Percentiles rank a stretch among this genome's conserved stretches.
These are phyloP conservation scores for Psococerastis gibbosa DNA, from an alignment of 2,888 invertebrate species.

Conservation along the genomic window DNA sequence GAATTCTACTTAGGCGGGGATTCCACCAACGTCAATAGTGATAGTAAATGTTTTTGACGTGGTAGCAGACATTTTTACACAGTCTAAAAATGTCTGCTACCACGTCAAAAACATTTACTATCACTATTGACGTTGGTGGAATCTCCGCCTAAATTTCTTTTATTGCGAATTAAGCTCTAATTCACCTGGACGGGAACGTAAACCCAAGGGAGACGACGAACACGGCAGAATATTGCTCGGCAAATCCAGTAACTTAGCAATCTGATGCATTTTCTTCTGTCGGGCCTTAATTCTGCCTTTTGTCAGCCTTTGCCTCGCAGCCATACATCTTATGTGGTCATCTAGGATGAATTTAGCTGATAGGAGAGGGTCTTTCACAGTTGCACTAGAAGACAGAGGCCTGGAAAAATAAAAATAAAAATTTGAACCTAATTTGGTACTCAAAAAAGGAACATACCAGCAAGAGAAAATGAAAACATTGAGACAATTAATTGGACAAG, in stretches of 20 bases:
- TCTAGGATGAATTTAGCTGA: conserved; percentile 92
- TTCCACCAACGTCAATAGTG: too few relatives aligned
- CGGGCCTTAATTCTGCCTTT: conserved; percentile 84
- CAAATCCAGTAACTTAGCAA: conserved; percentile 78
- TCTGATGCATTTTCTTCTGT: conserved; percentile 92
- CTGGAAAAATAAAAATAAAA: conserved; percentile 23
- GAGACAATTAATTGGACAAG: too few relatives aligned
- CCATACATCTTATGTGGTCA: conserved; percentile 98
- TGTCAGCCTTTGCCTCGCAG: conserved; percentile 70
- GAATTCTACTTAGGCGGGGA: too few relatives aligned
- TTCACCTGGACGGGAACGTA: conserved; percentile 14
- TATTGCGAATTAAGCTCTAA: conserved; percentile 4
- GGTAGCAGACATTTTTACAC: too few relatives aligned
- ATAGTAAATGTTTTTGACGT: too few relatives aligned
- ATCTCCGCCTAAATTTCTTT: too few relatives aligned
- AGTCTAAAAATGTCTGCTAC: too few relatives aligned
- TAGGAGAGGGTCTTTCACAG: conserved; percentile 57
- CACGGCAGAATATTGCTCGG: conserved; percentile 29
- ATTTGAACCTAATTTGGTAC: too few relatives aligned
- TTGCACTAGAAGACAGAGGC: conserved; percentile 33
- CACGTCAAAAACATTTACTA: too few relatives aligned
- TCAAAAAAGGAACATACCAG: too few relatives aligned
- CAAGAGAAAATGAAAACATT: too few relatives aligned
- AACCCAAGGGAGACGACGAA: conserved; percentile 23
- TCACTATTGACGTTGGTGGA: too few relatives aligned